Evolutionary conservation across 1,140 invertebrate genomes (phyloP).

Genomic region (Hermatobates lingyangjiaoensis): DNA sequence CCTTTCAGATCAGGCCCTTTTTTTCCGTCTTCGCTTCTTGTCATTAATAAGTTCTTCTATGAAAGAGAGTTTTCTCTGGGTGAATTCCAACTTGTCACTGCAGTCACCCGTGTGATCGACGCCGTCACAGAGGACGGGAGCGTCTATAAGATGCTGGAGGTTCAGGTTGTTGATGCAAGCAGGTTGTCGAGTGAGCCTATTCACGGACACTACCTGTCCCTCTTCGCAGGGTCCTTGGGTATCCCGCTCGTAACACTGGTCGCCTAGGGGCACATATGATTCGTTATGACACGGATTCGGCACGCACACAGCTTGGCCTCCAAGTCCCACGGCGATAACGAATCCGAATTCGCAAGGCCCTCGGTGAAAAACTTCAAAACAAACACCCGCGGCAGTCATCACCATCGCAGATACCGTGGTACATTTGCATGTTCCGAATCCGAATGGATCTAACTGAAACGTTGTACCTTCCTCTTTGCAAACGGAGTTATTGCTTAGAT

Average conservation of each 20-base stretch:
- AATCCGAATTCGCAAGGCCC: constrained; percentile 6
- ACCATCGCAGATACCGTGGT: neutral
- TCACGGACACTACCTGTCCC: neutral
- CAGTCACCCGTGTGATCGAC: constrained; percentile 1
- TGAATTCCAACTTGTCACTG: neutral
- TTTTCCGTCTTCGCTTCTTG: neutral
- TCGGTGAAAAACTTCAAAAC: constrained; percentile 3
- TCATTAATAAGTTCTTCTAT: neutral
- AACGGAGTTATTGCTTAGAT: neutral
- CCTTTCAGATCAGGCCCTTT: too few species aligned
- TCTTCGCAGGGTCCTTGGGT: neutral
- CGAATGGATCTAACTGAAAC: neutral
- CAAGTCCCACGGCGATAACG: neutral
- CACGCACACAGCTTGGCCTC: neutral
- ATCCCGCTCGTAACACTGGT: neutral
- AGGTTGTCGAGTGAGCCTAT: neutral
- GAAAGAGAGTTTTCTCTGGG: neutral
- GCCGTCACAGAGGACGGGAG: neutral
- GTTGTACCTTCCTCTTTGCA: constrained; percentile 1
- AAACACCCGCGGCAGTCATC: neutral
- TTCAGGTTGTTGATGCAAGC: neutral
- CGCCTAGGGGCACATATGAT: too few species aligned
- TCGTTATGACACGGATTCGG: neutral
- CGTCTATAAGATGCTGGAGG: neutral
- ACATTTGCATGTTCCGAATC: constrained; percentile 7